phyloP scores from a whole-genome alignment of 2,888 invertebrate species.

The Eugnorisma glareosa region DNA sequence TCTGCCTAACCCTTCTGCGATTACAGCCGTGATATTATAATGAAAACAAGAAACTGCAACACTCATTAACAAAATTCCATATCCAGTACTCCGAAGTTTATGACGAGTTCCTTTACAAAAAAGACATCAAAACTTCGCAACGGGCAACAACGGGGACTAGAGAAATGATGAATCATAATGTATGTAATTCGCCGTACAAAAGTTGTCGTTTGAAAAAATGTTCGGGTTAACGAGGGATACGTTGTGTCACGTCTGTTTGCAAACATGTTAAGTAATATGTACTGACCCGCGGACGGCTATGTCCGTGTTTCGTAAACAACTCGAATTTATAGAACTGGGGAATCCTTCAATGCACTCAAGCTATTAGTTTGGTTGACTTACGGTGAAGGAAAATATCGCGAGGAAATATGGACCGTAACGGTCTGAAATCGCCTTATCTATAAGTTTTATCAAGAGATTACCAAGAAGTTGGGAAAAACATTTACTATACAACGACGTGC shows the following conservation, averaged over 20 bases:
- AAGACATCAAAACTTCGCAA: conserved; percentile 45
- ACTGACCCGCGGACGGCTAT: conserved; percentile 45
- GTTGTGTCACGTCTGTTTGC: conserved; percentile 23
- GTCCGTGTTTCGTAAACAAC: conserved; percentile 56
- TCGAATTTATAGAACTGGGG: conserved; percentile 37
- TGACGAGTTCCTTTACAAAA: conserved; percentile 34
- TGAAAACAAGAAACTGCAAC: neutral
- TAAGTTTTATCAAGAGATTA: neutral
- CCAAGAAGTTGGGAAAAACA: neutral
- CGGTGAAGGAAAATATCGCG: conserved; percentile 1
- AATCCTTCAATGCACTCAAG: conserved; percentile 41
- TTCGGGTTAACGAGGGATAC: conserved; percentile 20
- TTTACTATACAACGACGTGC: neutral
- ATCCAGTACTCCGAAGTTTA: conserved; percentile 33
- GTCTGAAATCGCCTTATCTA: neutral
- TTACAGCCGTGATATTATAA: too few species aligned
- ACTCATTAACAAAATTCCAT: conserved; percentile 28
- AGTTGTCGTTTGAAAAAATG: conserved; percentile 49
- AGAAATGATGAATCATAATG: conserved; percentile 45
- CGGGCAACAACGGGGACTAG: conserved; percentile 17
- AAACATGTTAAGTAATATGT: conserved; percentile 59
- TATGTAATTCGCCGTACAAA: conserved; percentile 40
- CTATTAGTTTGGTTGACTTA: conserved; percentile 7
- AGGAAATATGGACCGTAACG: neutral
- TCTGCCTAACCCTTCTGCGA: too few species aligned